Conservation (phyloP, 2,113 vertebrate species). For the Amphiprion ocellaris region DNA sequence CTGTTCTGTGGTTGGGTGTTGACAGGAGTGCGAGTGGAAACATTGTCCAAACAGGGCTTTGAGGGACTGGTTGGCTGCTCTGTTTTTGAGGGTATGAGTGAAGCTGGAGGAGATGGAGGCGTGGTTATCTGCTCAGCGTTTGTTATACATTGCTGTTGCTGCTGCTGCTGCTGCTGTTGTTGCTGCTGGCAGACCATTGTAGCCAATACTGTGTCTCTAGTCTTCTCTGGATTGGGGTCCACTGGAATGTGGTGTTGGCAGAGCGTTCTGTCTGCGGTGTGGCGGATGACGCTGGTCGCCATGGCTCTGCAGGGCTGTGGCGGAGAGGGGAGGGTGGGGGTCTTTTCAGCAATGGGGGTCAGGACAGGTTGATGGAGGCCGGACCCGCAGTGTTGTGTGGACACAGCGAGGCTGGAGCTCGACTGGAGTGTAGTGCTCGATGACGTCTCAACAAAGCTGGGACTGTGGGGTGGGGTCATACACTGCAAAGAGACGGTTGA, state of each 20-base stretch:
- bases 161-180: conserved; percentile 20
- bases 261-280: conserved; percentile 87
- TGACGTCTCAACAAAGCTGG: conserved; percentile 88
- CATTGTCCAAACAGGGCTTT: conserved; percentile 76
- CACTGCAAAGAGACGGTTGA: conserved; percentile 83
- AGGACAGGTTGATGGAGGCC: conserved; percentile 56
- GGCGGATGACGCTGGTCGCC: conserved; percentile 92
- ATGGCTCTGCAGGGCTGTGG: conserved; percentile 86
- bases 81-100: conserved; percentile 45
- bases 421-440: conserved; percentile 79
- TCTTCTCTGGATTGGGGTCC: conserved; percentile 59
- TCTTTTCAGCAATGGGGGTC: conserved; percentile 51
- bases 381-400: conserved; percentile 49
- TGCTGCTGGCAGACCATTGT: conserved; percentile 56
- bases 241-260: conserved; percentile 82
- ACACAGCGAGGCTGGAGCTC: conserved; percentile 59
- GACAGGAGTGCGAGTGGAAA: conserved; percentile 63
- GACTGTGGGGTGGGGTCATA: conserved; percentile 98
- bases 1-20: conserved; percentile 43
- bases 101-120: conserved; percentile 48
- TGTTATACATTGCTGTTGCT: conserved; percentile 31
- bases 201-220: conserved; percentile 27
- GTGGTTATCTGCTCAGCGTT: conserved; percentile 63
- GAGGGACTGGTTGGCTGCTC: conserved; percentile 41
- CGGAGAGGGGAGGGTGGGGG: conserved; percentile 30